Percentiles rank a stretch among this genome's conserved stretches.
phyloP scores from a whole-genome alignment of 2,888 invertebrate genomes.

The Brassicogethes aeneus region DNA sequence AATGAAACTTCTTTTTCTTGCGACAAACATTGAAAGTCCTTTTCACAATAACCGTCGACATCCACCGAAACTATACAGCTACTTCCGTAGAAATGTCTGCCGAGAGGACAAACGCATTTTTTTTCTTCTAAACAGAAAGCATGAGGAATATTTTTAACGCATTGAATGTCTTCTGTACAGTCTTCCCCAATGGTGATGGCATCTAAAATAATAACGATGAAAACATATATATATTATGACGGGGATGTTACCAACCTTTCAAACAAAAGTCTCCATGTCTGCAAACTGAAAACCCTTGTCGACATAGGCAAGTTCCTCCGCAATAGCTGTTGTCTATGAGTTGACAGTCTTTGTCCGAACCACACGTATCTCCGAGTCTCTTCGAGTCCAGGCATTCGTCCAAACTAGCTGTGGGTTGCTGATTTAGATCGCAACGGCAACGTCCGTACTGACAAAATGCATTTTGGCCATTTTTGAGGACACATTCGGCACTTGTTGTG shows the following conservation, averaged over 20 bases:
- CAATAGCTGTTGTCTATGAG: slow-evolving; percentile 28
- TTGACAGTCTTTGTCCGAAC: slow-evolving; percentile 28
- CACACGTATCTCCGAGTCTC: slow-evolving; percentile 29
- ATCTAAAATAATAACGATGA: slow-evolving; percentile 22
- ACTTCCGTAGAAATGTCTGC: slow-evolving; percentile 25
- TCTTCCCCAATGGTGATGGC: slow-evolving; percentile 29
- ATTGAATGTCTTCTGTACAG: slow-evolving; percentile 33
- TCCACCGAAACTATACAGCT: slow-evolving; percentile 24
- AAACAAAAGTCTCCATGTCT: slow-evolving; percentile 28
- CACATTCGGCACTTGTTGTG: slow-evolving; percentile 28
- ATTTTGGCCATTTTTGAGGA: slow-evolving; percentile 25
- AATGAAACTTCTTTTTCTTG: no score
- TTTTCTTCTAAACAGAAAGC: slow-evolving; percentile 23
- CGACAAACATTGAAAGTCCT: slow-evolving; percentile 31
- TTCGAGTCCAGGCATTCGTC: slow-evolving; percentile 25
- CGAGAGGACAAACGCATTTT: slow-evolving; percentile 26
- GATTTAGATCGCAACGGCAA: slow-evolving; percentile 29
- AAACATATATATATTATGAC: no score
- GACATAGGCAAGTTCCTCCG: slow-evolving; percentile 30
- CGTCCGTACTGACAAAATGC: slow-evolving; percentile 29
- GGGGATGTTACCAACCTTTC: slow-evolving; percentile 27
- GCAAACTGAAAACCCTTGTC: slow-evolving; percentile 27
- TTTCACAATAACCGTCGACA: slow-evolving; percentile 25
- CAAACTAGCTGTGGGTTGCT: slow-evolving; percentile 24
- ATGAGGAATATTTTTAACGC: slow-evolving; percentile 27